Percentiles rank a stretch among this genome's conserved stretches.
Conservation (phyloP, 2,797 vertebrate genomes). For the Lepilemur septentrionalis region DNA sequence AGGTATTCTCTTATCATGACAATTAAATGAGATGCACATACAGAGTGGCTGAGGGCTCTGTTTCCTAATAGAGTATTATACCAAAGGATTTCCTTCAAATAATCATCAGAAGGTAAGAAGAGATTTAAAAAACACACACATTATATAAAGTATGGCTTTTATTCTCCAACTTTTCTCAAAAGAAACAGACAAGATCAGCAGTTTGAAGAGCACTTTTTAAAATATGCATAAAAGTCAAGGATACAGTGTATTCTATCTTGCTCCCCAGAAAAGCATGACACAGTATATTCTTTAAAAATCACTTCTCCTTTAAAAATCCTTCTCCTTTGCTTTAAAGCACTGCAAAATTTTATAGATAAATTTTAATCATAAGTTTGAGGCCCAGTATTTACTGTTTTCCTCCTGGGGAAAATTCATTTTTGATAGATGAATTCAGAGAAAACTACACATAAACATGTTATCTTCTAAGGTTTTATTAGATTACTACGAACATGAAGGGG, state of each 20-base stretch:
- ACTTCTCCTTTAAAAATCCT: neutral
- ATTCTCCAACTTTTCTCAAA: slow-evolving; percentile 25
- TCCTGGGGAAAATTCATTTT: neutral
- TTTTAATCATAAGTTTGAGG: neutral
- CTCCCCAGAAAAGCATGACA: neutral
- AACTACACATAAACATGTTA: neutral
- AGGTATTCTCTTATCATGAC: neutral
- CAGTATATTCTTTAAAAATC: neutral
- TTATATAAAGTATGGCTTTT: neutral
- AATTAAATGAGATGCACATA: neutral
- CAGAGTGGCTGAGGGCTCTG: neutral
- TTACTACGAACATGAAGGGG: neutral
- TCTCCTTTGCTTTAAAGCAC: neutral
- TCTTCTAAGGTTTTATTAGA: neutral
- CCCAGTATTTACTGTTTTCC: neutral
- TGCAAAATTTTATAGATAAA: neutral
- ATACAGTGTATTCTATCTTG: neutral
- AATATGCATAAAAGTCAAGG: neutral
- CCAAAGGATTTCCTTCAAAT: neutral
- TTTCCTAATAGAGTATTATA: neutral
- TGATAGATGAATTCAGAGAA: neutral
- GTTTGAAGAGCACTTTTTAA: slow-evolving; percentile 12
- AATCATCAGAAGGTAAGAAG: neutral
- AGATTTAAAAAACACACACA: neutral
- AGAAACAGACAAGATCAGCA: neutral